Conservation (phyloP, 1,140 invertebrate genomes). For the Diuraphis noxia region DNA sequence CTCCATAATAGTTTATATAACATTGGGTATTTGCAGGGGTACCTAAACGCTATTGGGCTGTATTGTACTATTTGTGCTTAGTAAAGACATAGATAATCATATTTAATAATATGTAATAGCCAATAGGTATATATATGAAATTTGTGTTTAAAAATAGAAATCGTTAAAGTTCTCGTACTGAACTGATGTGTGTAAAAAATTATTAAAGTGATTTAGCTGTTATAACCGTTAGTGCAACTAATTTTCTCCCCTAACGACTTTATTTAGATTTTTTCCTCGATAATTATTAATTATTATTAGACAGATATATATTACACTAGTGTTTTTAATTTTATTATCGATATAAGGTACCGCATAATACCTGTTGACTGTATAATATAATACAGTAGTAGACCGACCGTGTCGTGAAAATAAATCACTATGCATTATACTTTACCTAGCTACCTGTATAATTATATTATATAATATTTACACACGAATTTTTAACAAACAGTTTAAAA, state of each 20-base stretch:
- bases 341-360: neutral
- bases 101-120: neutral
- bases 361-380: conserved; percentile 9
- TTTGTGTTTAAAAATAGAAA: conserved; percentile 11
- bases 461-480: conserved; percentile 10
- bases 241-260: neutral
- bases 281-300: conserved; percentile 10
- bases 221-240: neutral
- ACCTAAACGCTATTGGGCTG: neutral
- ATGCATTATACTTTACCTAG: neutral
- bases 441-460: conserved; percentile 16
- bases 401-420: neutral
- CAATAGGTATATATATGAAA: neutral
- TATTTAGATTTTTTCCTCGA: conserved; percentile 1
- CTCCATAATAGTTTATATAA: neutral
- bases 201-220: neutral
- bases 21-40: too few relatives aligned
- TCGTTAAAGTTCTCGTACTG: neutral
- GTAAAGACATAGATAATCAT: neutral
- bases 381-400: conserved; percentile 4
- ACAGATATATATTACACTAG: neutral
- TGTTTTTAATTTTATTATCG: neutral
- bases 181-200: neutral
- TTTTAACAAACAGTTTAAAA: conserved; percentile 24
- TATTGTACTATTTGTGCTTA: neutral